Conservation (phyloP, 2,113 vertebrate species). For the Argyrosomus japonicus region DNA sequence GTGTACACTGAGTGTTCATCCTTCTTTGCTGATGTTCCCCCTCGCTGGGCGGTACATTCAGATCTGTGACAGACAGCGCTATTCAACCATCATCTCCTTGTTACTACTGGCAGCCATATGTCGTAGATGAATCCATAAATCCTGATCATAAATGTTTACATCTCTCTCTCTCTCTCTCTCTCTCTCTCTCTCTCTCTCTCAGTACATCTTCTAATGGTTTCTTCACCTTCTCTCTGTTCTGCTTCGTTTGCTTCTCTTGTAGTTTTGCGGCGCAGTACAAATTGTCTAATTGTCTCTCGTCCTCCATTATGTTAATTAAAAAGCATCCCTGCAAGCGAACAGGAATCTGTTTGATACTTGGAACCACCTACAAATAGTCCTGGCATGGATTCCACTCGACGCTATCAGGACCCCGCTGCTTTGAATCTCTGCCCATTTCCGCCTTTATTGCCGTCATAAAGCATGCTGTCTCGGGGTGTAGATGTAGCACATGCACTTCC, state of each 20-base stretch:
- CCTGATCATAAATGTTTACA: slow-evolving; percentile 34
- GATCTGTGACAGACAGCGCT: slow-evolving; percentile 33
- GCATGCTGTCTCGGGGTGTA: slow-evolving; percentile 44
- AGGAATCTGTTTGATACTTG: slow-evolving; percentile 68
- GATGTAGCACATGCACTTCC: slow-evolving; percentile 52
- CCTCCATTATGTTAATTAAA: slow-evolving; percentile 78
- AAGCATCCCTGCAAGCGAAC: slow-evolving; percentile 63
- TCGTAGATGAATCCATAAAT: slow-evolving; percentile 49
- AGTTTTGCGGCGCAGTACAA: slow-evolving; percentile 36
- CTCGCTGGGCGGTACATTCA: neutral
- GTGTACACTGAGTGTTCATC: neutral
- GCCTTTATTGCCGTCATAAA: slow-evolving; percentile 72
- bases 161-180: neutral
- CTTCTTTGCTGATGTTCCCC: neutral
- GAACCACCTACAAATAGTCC: slow-evolving; percentile 72
- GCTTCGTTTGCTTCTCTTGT: slow-evolving; percentile 15
- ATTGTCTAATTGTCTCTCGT: slow-evolving; percentile 67
- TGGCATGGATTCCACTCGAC: slow-evolving; percentile 58
- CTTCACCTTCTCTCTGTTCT: slow-evolving; percentile 12
- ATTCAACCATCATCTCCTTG: slow-evolving; percentile 29
- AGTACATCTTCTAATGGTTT: neutral
- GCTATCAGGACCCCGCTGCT: slow-evolving; percentile 59
- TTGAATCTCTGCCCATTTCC: slow-evolving; percentile 75
- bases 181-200: too few species aligned
- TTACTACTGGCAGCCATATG: slow-evolving; percentile 36